phyloP scores from a whole-genome alignment of 2,888 invertebrate species.

The Beris morrisii region DNA sequence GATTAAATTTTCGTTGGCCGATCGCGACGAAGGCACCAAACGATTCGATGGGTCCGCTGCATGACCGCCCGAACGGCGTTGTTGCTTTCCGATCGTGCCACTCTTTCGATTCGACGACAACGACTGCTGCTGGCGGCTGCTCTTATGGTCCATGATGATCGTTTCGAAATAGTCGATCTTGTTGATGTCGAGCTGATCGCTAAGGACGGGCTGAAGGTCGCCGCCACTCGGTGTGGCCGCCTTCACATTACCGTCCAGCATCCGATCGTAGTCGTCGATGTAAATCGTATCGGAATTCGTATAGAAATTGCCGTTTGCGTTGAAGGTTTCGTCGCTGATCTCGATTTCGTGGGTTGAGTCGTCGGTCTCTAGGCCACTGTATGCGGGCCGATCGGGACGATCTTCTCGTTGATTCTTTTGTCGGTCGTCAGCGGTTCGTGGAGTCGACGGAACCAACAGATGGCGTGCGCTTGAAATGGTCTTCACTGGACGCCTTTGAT shows the following conservation, averaged over 20 bases:
- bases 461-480: no score
- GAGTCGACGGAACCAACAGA: no score
- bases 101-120: no score
- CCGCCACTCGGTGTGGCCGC: conserved; percentile 28
- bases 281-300: conserved; percentile 42
- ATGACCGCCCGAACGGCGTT: background rate
- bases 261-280: conserved; percentile 44
- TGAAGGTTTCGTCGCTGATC: conserved; percentile 32
- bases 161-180: conserved; percentile 36
- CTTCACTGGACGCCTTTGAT: no score
- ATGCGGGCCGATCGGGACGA: background rate
- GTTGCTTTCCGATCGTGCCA: background rate
- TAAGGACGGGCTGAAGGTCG: conserved; percentile 8
- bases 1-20: no score
- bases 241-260: conserved; percentile 30
- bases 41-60: background rate
- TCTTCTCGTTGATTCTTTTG: background rate
- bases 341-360: background rate
- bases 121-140: no score
- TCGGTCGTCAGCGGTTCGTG: background rate
- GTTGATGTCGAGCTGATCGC: conserved; percentile 27
- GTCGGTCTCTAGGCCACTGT: background rate
- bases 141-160: conserved; percentile 29
- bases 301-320: conserved; percentile 23
- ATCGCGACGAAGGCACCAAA: background rate